phyloP scores from a whole-genome alignment of 2,113 vertebrate genomes.

The Clarias magur region DNA sequence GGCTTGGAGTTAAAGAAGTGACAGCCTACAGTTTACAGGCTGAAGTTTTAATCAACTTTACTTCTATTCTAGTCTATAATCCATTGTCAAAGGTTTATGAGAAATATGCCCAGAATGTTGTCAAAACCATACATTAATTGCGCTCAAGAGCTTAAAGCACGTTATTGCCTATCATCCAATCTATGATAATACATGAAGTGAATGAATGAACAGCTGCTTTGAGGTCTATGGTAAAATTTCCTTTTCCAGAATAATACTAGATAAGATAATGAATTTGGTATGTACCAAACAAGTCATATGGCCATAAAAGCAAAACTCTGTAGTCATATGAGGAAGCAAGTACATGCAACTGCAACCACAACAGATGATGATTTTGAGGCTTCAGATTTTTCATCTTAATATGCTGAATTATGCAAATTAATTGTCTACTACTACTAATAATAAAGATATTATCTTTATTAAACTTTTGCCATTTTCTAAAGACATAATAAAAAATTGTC shows the following conservation, averaged over 20 bases:
- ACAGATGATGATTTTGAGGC: neutral
- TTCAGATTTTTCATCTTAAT: neutral
- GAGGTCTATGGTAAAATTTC: neutral
- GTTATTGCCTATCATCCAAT: neutral
- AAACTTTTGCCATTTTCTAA: neutral
- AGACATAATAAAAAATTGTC: neutral
- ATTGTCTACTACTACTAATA: neutral
- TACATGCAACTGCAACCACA: neutral
- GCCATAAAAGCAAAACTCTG: neutral
- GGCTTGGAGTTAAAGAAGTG: neutral
- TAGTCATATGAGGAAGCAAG: neutral
- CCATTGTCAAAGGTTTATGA: neutral
- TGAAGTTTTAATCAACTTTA: slow-evolving; percentile 2
- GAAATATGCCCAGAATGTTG: neutral
- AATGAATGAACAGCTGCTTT: neutral
- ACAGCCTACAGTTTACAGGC: neutral
- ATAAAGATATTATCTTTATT: neutral
- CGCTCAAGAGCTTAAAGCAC: neutral
- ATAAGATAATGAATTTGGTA: neutral
- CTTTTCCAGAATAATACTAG: neutral
- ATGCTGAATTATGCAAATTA: neutral
- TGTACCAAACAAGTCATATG: neutral
- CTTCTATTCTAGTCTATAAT: neutral
- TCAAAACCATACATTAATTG: neutral
- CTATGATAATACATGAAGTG: neutral